Conservation (phyloP, 2,113 vertebrate genomes). For the Galbula dea region DNA sequence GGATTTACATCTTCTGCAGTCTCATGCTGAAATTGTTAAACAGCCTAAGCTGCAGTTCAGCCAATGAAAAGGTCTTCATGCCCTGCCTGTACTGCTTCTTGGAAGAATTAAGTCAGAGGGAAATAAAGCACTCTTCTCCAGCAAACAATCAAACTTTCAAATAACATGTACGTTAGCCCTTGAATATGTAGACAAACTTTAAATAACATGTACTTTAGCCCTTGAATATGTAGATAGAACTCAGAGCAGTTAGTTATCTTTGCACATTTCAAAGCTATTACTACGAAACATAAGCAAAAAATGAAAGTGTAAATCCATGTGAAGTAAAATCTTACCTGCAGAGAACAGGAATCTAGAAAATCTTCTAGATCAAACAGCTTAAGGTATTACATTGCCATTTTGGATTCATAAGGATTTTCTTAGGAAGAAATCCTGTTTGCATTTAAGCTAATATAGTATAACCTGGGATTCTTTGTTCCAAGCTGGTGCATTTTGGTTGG, state of each 20-base stretch:
- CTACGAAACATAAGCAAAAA: neutral
- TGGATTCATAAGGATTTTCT: neutral
- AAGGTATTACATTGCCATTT: neutral
- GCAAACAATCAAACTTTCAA: neutral
- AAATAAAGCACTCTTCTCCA: neutral
- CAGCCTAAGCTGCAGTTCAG: neutral
- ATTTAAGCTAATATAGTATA: neutral
- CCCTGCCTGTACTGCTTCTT: neutral
- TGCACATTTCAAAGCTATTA: neutral
- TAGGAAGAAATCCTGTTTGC: neutral
- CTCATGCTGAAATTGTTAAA: neutral
- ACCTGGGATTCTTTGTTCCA: neutral
- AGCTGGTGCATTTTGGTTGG: neutral
- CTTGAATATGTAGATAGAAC: neutral
- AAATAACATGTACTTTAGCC: neutral
- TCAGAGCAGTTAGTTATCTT: neutral
- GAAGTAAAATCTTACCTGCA: neutral
- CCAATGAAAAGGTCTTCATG: neutral
- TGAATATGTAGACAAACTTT: neutral
- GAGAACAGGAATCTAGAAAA: neutral
- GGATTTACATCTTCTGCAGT: accelerated
- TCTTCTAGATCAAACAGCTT: neutral
- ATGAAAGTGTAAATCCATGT: neutral
- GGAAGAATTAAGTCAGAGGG: neutral
- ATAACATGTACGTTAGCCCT: neutral